Base-by-base conservation (phyloP, 1,140 invertebrate species). In the Penaeus vannamei region DNA sequence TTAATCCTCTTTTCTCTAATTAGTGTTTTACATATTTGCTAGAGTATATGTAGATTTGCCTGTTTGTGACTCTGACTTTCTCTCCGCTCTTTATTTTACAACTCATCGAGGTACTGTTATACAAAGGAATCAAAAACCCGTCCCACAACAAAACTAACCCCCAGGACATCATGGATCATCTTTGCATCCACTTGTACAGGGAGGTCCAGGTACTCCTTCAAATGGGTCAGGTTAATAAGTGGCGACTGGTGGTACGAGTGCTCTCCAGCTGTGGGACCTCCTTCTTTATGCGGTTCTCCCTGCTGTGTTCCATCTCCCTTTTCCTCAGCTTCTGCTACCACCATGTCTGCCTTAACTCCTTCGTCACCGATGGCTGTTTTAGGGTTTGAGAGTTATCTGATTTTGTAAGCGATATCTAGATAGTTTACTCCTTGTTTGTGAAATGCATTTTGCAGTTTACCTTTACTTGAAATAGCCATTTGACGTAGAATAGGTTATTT, bases 71-170 rank as follows among this genome's bases (percentile, higher is more conserved):
- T 32, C 32, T 91, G 84, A 94, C 93, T 17, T 72, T 32, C 32
- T 19, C 32, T 26, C 12, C 22, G 20, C 66, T 72, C 66, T 94
- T 93, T 22, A 95, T 92, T 90, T 92, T 92, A 5, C 17, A 14
- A 8, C 8, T 53, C 53, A 12, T 10, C 8, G 1, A 17, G 14
- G 53, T 14, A 20, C 94, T 93, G 19, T n/a, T 94, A 90, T 10
- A 53, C 26, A 72, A 60, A 20, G 46, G 12, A 23, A 62, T 17
- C 36, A 53, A 53, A 53, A 53, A 53, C 1, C 17, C 17, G 42
- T 12, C 17, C 17, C 12, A 53, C 53, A 53, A 2, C 53, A 53
- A 53, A 36, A 53, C 81, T 87, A 26, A 88, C 87, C 82, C 87
- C 87, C 12, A 88, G 59, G 23, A 88, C 42, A n/a, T 88, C 81